Evolutionary conservation across 1,140 invertebrate genomes (phyloP).

Genomic region (Bombus picipes): DNA sequence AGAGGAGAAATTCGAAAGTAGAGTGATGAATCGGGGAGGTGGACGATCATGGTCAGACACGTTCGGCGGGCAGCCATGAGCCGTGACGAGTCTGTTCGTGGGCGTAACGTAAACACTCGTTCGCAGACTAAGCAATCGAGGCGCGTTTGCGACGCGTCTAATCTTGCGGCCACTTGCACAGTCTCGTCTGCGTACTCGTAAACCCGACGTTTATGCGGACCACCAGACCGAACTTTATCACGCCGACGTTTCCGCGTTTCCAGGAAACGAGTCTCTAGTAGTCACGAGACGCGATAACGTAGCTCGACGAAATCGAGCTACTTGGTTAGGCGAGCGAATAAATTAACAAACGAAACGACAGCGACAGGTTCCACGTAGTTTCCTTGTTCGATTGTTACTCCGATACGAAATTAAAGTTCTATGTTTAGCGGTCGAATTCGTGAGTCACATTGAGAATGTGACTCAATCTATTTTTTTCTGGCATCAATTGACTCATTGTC

Average conservation of each 20-base stretch:
- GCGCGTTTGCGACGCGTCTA: slow-evolving; percentile 28
- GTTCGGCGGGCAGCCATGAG: background rate
- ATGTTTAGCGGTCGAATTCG: background rate
- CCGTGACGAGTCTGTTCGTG: slow-evolving; percentile 16
- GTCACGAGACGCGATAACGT: slow-evolving; percentile 11
- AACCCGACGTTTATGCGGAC: background rate
- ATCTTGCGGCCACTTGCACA: slow-evolving; percentile 27
- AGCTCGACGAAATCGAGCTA: background rate
- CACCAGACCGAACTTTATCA: background rate
- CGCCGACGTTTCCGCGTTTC: background rate
- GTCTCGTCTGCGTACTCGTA: background rate
- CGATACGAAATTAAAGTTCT: background rate
- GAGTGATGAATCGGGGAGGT: slow-evolving; percentile 23
- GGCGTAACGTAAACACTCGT: slow-evolving; percentile 45
- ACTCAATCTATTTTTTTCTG: slow-evolving; percentile 20
- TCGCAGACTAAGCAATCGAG: slow-evolving; percentile 49
- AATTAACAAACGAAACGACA: background rate
- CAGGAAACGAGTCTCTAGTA: slow-evolving; percentile 28
- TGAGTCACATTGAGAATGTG: slow-evolving; percentile 33
- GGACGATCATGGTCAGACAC: slow-evolving; percentile 33
- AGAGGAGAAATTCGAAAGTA: slow-evolving; percentile 35
- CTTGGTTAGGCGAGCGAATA: background rate
- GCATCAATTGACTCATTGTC: slow-evolving; percentile 42
- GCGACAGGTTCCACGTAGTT: background rate
- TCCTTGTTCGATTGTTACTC: background rate